Conservation (phyloP, 2,113 vertebrate genomes). For the Dolichallabes microphthalmus region DNA sequence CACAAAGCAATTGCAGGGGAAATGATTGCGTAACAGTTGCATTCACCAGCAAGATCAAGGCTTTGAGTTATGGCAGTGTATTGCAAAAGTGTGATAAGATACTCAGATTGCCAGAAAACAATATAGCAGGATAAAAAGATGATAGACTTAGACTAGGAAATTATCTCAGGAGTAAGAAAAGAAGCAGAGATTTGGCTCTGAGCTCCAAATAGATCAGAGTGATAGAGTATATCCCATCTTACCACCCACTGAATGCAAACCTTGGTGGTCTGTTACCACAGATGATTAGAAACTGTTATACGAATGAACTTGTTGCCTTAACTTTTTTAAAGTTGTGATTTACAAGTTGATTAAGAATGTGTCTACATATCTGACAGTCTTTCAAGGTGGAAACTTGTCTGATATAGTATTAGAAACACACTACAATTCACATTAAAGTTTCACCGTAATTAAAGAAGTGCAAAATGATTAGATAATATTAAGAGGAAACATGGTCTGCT, state of each 20-base stretch:
- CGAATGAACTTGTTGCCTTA: not conserved
- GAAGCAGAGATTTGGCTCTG: not conserved
- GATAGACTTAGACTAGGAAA: not conserved
- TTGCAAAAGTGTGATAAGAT: constrained; percentile 34
- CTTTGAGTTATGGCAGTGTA: constrained; percentile 1
- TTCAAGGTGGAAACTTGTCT: not conserved
- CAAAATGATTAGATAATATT: constrained; percentile 26
- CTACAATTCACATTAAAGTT: not conserved
- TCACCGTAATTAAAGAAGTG: constrained; percentile 11
- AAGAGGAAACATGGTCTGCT: constrained; percentile 47
- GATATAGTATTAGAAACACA: not conserved
- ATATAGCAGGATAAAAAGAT: not conserved
- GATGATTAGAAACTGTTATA: not conserved
- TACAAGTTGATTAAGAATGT: not conserved
- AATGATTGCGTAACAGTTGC: not conserved
- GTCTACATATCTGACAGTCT: not conserved
- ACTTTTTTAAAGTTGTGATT: not conserved
- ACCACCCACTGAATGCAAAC: not conserved
- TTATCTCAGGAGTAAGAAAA: not conserved
- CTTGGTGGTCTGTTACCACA: not conserved
- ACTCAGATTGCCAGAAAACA: not conserved
- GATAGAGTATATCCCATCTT: not conserved
- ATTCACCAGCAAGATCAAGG: constrained; percentile 9
- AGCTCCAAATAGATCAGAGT: not conserved
- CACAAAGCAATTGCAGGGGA: not conserved